These are phyloP conservation scores for Acipenser oxyrinchus DNA, from an alignment of 2,797 vertebrate genomes.

Conservation along the genomic window DNA sequence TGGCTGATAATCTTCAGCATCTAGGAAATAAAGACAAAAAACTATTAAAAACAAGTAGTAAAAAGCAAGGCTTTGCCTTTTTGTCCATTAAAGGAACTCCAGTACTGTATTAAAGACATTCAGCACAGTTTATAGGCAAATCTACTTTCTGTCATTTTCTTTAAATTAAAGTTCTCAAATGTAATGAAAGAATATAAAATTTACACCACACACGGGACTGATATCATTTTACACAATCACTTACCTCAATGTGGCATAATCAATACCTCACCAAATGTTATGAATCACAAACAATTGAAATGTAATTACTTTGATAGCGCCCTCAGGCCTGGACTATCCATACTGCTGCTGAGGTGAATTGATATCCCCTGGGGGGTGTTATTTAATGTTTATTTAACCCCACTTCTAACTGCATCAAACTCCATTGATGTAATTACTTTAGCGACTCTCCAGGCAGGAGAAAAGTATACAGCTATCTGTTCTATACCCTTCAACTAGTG, in stretches of 20 bases:
- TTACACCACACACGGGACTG: slow-evolving; percentile 11
- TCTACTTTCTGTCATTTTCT: neutral
- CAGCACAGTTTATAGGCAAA: neutral
- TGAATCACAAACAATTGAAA: neutral
- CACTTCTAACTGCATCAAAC: neutral
- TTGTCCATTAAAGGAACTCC: neutral
- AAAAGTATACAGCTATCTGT: too few relatives aligned
- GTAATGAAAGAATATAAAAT: slow-evolving; percentile 15
- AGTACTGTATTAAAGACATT: neutral
- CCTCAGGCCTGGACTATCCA: neutral
- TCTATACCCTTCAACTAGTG: too few relatives aligned
- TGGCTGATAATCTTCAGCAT: slow-evolving; percentile 95
- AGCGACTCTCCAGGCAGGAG: neutral
- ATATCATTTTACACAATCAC: neutral
- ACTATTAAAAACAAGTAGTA: neutral
- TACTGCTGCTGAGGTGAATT: neutral
- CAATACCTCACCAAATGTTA: neutral
- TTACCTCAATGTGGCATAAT: neutral
- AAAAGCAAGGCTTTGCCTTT: neutral
- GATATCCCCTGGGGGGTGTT: neutral
- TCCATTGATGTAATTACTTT: neutral
- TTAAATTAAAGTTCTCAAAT: neutral
- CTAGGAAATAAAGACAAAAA: slow-evolving; percentile 56
- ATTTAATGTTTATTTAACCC: neutral
- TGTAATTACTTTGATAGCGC: neutral